Percentiles rank a stretch among this genome's conserved stretches.
phyloP scores from a whole-genome alignment of 1,140 invertebrate species.

The Cherax destructor region DNA sequence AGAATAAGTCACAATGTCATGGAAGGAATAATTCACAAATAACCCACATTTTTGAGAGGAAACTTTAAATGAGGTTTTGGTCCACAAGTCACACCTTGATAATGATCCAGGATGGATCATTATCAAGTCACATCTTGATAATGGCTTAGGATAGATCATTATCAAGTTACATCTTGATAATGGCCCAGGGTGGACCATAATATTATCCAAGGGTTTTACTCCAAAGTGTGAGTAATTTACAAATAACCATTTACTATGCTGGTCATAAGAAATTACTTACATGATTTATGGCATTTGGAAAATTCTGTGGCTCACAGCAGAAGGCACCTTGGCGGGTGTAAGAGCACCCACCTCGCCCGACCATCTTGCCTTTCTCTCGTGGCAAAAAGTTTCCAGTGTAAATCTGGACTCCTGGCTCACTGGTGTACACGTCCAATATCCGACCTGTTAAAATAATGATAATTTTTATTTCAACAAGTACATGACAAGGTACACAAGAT shows the following conservation, averaged over 20 bases:
- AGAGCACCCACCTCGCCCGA: slow-evolving; percentile 82
- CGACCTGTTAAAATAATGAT: slow-evolving; percentile 76
- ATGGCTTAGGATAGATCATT: no score
- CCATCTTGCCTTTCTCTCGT: slow-evolving; percentile 75
- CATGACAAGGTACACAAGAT: no score
- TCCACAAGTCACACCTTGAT: no score
- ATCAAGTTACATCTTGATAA: no score
- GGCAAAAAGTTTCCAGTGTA: slow-evolving; percentile 90
- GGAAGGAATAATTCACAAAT: neutral
- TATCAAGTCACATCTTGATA: no score
- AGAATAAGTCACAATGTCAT: neutral
- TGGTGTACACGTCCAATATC: slow-evolving; percentile 84
- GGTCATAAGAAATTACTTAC: neutral
- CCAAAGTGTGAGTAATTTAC: no score
- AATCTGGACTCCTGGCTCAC: slow-evolving; percentile 93
- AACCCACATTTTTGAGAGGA: neutral
- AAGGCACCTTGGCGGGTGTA: slow-evolving; percentile 89
- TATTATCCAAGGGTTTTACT: no score
- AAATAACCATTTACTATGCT: neutral
- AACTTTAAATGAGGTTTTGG: no score
- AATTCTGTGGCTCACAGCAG: slow-evolving; percentile 94
- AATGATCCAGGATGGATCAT: no score
- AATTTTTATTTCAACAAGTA: no score
- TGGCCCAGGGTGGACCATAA: no score
- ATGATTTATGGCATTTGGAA: slow-evolving; percentile 92